phyloP scores from a whole-genome alignment of 2,888 invertebrate species.

The Holacanthella duospinosa region DNA sequence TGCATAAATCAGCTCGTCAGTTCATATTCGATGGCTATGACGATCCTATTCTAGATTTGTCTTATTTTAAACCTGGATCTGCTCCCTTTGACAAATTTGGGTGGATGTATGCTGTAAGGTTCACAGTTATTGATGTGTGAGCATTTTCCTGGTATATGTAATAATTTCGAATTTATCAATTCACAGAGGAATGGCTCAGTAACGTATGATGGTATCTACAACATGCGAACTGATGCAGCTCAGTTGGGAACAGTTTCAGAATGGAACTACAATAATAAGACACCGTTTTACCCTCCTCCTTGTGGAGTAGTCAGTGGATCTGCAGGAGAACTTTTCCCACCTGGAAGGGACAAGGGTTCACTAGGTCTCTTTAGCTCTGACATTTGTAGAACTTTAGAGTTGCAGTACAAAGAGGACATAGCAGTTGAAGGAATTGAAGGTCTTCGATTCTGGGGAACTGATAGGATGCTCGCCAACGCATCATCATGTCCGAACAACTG shows the following conservation, averaged over 20 bases:
- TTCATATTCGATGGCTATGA: conserved; percentile 43
- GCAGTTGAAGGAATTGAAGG: conserved; percentile 48
- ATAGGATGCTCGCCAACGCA: conserved; percentile 62
- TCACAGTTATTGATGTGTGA: conserved; percentile 10
- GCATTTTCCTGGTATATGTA: background rate
- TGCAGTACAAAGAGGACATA: conserved; percentile 53
- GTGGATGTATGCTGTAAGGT: conserved; percentile 71
- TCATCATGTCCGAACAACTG: conserved; percentile 48
- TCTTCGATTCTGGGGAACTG: conserved; percentile 53
- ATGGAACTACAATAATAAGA: conserved; percentile 59
- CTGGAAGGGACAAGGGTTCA: conserved; percentile 48
- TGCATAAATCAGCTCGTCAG: conserved; percentile 37
- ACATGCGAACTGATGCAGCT: conserved; percentile 58
- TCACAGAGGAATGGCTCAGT: conserved; percentile 65
- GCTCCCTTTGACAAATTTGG: conserved; percentile 69
- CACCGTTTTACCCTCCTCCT: conserved; percentile 49
- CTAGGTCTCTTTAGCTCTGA: conserved; percentile 61
- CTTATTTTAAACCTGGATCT: conserved; percentile 39
- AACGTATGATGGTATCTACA: conserved; percentile 61
- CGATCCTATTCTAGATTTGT: conserved; percentile 43
- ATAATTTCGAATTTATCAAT: conserved; percentile 2
- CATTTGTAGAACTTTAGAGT: conserved; percentile 53
- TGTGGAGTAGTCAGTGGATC: conserved; percentile 63
- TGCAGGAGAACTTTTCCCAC: conserved; percentile 68
- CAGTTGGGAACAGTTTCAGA: conserved; percentile 57